These are phyloP conservation scores for Stenopsyche tienmushanensis DNA, from an alignment of 1,140 invertebrate genomes.

Conservation along the genomic window DNA sequence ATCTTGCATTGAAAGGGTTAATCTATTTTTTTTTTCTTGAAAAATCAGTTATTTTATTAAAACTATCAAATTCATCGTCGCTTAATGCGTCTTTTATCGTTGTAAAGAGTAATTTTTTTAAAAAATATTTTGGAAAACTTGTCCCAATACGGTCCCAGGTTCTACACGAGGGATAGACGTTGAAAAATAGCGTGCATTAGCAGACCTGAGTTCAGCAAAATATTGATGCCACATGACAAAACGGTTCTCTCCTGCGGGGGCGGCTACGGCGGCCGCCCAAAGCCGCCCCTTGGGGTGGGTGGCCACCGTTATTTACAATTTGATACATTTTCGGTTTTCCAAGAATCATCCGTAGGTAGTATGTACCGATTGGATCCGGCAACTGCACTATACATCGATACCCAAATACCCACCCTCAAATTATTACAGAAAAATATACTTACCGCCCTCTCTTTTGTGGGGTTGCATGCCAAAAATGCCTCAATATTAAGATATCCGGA, in stretches of 20 bases:
- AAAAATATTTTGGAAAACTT: too few relatives aligned
- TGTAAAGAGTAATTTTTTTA: too few relatives aligned
- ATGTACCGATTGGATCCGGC: too few relatives aligned
- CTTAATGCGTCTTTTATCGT: too few relatives aligned
- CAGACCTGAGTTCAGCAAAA: conserved; percentile 41
- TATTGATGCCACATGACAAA: conserved; percentile 43
- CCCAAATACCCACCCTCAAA: too few relatives aligned
- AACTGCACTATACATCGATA: too few relatives aligned
- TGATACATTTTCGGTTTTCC: conserved; percentile 24
- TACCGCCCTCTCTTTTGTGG: background rate
- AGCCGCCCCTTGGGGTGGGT: background rate
- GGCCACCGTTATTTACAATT: conserved; percentile 26
- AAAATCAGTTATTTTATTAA: too few relatives aligned
- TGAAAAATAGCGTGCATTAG: conserved; percentile 41
- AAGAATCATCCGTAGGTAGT: conserved; percentile 6
- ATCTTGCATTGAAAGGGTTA: too few relatives aligned
- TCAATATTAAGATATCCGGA: background rate
- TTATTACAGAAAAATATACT: too few relatives aligned
- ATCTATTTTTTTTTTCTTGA: too few relatives aligned
- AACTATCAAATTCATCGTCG: too few relatives aligned
- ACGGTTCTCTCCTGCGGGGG: conserved; percentile 34
- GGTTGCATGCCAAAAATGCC: background rate
- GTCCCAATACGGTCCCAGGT: conserved; percentile 6
- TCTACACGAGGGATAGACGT: conserved; percentile 32
- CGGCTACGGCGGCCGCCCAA: background rate